Percentiles rank a stretch among this genome's conserved stretches.
Conservation (phyloP, 2,888 invertebrate species). For the Suillia variegata region DNA sequence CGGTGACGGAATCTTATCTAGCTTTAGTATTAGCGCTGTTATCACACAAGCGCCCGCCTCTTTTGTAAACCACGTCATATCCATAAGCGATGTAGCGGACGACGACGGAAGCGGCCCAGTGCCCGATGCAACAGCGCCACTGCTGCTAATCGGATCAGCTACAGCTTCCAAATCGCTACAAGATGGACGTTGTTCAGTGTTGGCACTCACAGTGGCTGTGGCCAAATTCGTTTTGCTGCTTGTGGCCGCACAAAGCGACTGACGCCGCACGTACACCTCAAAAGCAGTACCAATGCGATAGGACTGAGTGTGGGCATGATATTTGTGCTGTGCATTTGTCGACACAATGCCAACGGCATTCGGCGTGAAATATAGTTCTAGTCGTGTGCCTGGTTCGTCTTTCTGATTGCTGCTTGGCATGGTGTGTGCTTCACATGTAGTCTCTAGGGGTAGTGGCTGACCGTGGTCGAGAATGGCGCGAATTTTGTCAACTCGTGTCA, state of each 20-base stretch:
- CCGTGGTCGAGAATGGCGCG: slow-evolving; percentile 60
- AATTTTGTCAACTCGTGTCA: slow-evolving; percentile 61
- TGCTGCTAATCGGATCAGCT: slow-evolving; percentile 13
- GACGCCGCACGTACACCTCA: slow-evolving; percentile 58
- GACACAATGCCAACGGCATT: slow-evolving; percentile 52
- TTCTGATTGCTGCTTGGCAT: slow-evolving; percentile 47
- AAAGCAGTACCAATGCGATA: slow-evolving; percentile 60
- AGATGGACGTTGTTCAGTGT: not conserved
- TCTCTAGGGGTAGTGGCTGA: slow-evolving; percentile 58
- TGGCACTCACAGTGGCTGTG: slow-evolving; percentile 24
- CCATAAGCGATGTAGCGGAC: slow-evolving; percentile 48
- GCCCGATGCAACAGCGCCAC: slow-evolving; percentile 15
- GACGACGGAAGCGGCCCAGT: slow-evolving; percentile 1
- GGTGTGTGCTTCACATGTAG: slow-evolving; percentile 46
- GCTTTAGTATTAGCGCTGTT: slow-evolving; percentile 57
- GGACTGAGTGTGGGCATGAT: slow-evolving; percentile 47
- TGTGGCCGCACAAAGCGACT: slow-evolving; percentile 53
- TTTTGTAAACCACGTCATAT: slow-evolving; percentile 61
- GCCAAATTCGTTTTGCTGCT: slow-evolving; percentile 27
- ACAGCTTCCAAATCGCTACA: not conserved
- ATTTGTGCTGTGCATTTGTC: slow-evolving; percentile 52
- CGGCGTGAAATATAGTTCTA: slow-evolving; percentile 57
- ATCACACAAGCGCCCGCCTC: slow-evolving; percentile 61
- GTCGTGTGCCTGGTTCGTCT: slow-evolving; percentile 59
- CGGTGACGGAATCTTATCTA: slow-evolving; percentile 38